These are phyloP conservation scores for Delia radicum DNA, from an alignment of 1,140 invertebrate genomes.

Conservation along the genomic window DNA sequence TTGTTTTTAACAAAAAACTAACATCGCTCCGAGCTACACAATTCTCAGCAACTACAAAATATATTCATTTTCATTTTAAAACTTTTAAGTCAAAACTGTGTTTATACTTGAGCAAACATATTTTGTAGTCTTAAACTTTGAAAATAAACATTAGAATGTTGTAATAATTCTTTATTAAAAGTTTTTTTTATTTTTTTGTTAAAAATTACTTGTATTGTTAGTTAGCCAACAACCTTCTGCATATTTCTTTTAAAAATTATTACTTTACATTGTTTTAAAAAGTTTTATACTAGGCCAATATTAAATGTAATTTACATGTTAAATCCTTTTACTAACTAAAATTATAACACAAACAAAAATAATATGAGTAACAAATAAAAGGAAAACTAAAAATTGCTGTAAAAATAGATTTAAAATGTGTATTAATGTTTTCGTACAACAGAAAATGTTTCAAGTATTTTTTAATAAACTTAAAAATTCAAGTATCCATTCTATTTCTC, in stretches of 20 bases:
- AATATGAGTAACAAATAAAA: no score
- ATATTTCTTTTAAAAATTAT: not conserved
- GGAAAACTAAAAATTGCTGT: no score
- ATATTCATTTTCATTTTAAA: not conserved
- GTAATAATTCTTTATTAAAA: slow-evolving; percentile 5
- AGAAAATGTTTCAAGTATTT: no score
- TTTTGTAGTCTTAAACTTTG: not conserved
- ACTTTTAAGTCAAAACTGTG: not conserved
- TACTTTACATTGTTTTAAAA: not conserved
- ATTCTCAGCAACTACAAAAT: not conserved
- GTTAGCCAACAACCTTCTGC: not conserved
- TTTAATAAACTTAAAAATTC: no score
- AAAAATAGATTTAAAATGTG: no score
- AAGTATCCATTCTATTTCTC: no score
- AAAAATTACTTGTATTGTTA: not conserved
- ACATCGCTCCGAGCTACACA: no score
- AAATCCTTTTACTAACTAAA: not conserved
- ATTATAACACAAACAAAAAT: no score
- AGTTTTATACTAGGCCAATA: not conserved
- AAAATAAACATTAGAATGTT: not conserved
- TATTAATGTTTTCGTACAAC: no score
- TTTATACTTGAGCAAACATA: not conserved
- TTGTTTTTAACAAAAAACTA: no score
- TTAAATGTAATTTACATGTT: not conserved
- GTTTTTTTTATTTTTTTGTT: not conserved